Percentiles rank a stretch among this genome's conserved stretches.
Conservation (phyloP, 1,140 invertebrate genomes). For the Calosoma granatense region DNA sequence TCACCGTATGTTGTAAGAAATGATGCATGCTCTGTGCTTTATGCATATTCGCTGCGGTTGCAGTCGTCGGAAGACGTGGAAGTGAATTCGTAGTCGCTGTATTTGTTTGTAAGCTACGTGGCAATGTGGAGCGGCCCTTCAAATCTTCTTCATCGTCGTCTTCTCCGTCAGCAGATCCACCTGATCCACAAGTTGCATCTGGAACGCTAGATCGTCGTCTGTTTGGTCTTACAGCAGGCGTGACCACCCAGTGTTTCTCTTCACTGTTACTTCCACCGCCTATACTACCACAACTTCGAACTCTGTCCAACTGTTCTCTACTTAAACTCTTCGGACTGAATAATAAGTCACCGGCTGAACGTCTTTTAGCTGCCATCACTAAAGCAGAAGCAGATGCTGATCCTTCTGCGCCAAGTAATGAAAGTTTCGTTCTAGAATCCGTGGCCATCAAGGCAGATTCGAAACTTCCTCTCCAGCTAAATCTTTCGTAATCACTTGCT, state of each 20-base stretch:
- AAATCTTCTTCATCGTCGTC: slow-evolving; percentile 49
- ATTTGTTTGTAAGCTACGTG: slow-evolving; percentile 49
- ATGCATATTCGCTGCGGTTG: slow-evolving; percentile 46
- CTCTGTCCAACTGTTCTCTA: slow-evolving; percentile 60
- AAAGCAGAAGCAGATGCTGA: slow-evolving; percentile 51
- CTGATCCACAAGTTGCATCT: slow-evolving; percentile 54
- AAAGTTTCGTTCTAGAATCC: slow-evolving; percentile 67
- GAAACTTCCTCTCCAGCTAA: slow-evolving; percentile 83
- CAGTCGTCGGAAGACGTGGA: slow-evolving; percentile 56
- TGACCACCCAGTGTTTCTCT: slow-evolving; percentile 41
- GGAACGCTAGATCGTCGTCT: slow-evolving; percentile 56
- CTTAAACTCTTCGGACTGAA: slow-evolving; percentile 62
- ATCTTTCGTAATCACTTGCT: slow-evolving; percentile 78
- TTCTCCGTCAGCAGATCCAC: slow-evolving; percentile 48
- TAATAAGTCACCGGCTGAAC: slow-evolving; percentile 66
- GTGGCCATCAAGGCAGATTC: slow-evolving; percentile 75
- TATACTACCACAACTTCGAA: slow-evolving; percentile 71
- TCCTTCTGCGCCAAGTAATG: slow-evolving; percentile 55
- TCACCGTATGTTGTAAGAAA: slow-evolving; percentile 53
- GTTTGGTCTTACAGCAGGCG: slow-evolving; percentile 36
- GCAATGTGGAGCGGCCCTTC: slow-evolving; percentile 47
- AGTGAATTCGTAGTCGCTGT: slow-evolving; percentile 61
- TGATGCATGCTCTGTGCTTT: slow-evolving; percentile 58
- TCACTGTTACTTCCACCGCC: slow-evolving; percentile 53
- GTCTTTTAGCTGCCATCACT: slow-evolving; percentile 57